Percentiles rank a stretch among this genome's conserved stretches.
Conservation (phyloP, 2,888 invertebrate species). For the Xestia ashworthii region DNA sequence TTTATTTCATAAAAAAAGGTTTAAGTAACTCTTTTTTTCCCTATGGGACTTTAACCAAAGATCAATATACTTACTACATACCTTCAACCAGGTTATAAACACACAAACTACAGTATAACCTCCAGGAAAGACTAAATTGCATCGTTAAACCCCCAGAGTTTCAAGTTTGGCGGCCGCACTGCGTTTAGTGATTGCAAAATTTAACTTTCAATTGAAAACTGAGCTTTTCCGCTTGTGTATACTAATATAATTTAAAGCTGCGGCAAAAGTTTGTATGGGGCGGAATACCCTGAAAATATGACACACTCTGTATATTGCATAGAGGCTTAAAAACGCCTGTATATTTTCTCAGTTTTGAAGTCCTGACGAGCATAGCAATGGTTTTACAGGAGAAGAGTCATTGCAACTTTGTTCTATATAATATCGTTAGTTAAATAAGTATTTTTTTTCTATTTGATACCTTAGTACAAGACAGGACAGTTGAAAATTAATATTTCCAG, state of each 20-base stretch:
- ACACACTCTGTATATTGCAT: slow-evolving; percentile 15
- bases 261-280: slow-evolving; percentile 33
- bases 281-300: slow-evolving; percentile 42
- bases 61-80: not conserved
- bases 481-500: not conserved
- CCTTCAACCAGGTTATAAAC: not conserved
- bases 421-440: not conserved
- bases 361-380: not conserved
- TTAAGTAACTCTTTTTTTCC: not conserved
- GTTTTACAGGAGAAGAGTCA: not conserved
- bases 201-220: slow-evolving; percentile 61
- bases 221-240: slow-evolving; percentile 52
- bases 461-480: not conserved
- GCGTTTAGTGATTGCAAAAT: slow-evolving; percentile 61
- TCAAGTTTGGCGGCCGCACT: slow-evolving; percentile 55
- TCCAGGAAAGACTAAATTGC: slow-evolving; percentile 52
- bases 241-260: slow-evolving; percentile 53
- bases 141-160: slow-evolving; percentile 50
- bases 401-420: not conserved
- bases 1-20: no score
- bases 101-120: slow-evolving; percentile 27
- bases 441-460: not conserved
- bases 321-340: not conserved
- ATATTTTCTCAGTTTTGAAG: not conserved
- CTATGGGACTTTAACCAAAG: not conserved